Conservation (phyloP, 30 jellyfish, hydroid and myxozoan species). For the Hydra vulgaris region DNA sequence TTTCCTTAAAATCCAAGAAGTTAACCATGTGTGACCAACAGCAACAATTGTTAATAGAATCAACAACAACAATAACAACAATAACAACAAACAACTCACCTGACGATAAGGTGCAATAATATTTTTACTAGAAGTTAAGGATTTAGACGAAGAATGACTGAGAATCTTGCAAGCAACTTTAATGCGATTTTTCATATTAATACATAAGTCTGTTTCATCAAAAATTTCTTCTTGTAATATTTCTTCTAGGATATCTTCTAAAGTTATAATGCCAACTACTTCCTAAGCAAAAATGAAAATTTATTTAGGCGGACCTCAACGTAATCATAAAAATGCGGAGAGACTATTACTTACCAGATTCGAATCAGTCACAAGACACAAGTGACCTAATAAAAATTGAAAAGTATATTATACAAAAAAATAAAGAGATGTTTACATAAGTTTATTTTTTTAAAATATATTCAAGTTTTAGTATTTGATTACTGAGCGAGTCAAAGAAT, state of each 20-base stretch:
- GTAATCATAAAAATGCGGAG: no score
- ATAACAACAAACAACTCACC: neutral
- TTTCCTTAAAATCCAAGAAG: no score
- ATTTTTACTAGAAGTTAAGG: neutral
- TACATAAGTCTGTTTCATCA: constrained; percentile 30
- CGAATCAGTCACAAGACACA: constrained; percentile 6
- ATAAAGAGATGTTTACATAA: no score
- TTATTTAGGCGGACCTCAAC: no score
- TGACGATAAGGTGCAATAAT: neutral
- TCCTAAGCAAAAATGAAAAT: constrained; percentile 1
- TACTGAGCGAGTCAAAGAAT: no score
- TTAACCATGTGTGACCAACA: no score
- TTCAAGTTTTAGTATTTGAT: no score
- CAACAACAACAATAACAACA: no score
- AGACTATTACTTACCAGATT: neutral
- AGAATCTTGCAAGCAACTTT: constrained; percentile 22
- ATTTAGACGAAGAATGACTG: neutral
- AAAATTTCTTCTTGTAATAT: constrained; percentile 28
- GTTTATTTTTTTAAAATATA: no score
- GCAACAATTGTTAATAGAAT: no score
- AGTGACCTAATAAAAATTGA: neutral
- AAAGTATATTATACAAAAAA: no score
- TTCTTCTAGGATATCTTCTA: constrained; percentile 35
- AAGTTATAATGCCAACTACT: constrained; percentile 11
- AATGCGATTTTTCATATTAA: constrained; percentile 19